These are phyloP conservation scores for Leptopilina myrica DNA, from an alignment of 2,888 invertebrate genomes.

Conservation along the genomic window DNA sequence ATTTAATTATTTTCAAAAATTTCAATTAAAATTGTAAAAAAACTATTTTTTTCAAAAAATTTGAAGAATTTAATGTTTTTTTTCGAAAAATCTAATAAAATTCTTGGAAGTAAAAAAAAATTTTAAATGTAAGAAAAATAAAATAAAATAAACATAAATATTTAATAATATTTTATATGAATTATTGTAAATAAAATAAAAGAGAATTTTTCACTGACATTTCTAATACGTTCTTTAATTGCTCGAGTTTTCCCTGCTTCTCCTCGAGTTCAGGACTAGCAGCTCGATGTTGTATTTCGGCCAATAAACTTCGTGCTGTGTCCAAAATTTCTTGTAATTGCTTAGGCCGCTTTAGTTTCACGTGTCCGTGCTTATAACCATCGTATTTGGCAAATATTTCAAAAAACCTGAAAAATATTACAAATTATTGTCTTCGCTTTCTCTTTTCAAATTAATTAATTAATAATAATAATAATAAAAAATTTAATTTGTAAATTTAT, in stretches of 20 bases:
- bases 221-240: conserved; percentile 98
- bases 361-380: conserved; percentile 95
- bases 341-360: conserved; percentile 97
- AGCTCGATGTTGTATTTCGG: conserved; percentile 92
- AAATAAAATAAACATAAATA: no score
- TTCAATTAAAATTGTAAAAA: no score
- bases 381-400: conserved; percentile 99
- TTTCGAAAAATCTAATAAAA: no score
- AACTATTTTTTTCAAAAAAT: no score
- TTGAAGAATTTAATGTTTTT: no score
- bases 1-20: no score
- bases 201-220: conserved; percentile 83
- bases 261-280: conserved; percentile 96
- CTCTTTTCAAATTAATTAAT: background rate
- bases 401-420: conserved; percentile 86
- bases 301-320: conserved; percentile 92
- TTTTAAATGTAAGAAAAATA: no score
- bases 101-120: no score
- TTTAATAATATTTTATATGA: no score
- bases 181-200: no score
- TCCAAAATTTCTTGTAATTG: conserved; percentile 98
- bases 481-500: background rate
- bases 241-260: conserved; percentile 97
- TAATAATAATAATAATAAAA: no score
- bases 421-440: background rate